Evolutionary conservation across 2,888 invertebrate genomes (phyloP), one percentile per base, ranked within the genome.

Genomic region (Melinaea marsaeus): DNA sequence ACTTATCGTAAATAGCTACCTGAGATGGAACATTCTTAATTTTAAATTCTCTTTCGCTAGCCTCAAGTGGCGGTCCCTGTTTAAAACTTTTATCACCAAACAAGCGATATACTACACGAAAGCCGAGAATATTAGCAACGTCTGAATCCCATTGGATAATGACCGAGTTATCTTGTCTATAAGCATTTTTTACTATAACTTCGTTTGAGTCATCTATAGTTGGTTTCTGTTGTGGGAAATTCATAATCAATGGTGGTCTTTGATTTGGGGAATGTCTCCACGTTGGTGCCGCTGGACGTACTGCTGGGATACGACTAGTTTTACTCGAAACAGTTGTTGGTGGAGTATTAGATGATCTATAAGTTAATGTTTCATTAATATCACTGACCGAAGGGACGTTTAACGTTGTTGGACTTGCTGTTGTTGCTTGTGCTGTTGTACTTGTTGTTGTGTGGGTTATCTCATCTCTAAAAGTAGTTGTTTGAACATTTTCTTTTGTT

Each of bases 141-240:
- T 96, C 95, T 1, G 96, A 96, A 77, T 96, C 96, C 97, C 97
- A 98, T 78, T 97, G 96, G 71, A 98, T 96, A 74, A 97, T 95
- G 32, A 98, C 96, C 0, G 97, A 94, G 80, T 94, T 96, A 74
- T 96, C 97, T 83, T 96, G 95, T 69, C 95, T 90, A 79, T 95
- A 95, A 9, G 97, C 97, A 75, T 95, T 96, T 81, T 96, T 95
- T 45, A 97, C 95, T 70, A 95, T 93, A 33, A 97, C 96, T 79
- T 96, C 96, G 72, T 94, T 94, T 64, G 91, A 87, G 70, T 94
- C 94, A 70, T 92, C 93, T 58, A 94, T 90, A 74, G 94, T 94
- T 2, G 91, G 81, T 76, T 93, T 92, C 69, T 93, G 92, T 37
- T 93, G 93, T 6, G 94, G 94, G 74, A 93, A 94, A 66, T 93